These are phyloP conservation scores for Lasioglossum pauxillum DNA, from an alignment of 2,888 invertebrate genomes.

Conservation along the genomic window DNA sequence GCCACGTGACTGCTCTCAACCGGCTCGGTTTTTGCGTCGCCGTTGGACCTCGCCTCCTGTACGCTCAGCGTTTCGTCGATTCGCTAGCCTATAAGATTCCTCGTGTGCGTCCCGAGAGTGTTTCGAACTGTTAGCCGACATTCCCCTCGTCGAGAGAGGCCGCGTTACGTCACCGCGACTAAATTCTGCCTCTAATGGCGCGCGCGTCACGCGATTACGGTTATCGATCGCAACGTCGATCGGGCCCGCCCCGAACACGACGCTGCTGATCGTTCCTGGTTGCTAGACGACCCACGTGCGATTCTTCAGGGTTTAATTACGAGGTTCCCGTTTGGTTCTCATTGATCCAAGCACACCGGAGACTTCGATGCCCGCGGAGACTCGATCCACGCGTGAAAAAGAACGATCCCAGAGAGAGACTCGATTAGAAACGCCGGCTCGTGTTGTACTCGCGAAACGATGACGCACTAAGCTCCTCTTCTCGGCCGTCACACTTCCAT, in stretches of 20 bases:
- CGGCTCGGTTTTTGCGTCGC: conserved; percentile 42
- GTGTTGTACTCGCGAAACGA: neutral
- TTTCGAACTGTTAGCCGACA: neutral
- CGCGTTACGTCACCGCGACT: conserved; percentile 7
- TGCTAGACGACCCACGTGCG: conserved; percentile 1
- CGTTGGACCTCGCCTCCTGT: neutral
- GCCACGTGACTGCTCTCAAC: conserved; percentile 60
- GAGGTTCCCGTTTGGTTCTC: conserved; percentile 8
- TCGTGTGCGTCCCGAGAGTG: neutral
- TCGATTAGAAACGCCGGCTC: neutral
- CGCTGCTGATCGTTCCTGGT: conserved; percentile 5
- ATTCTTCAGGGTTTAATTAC: conserved; percentile 27
- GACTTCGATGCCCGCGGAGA: conserved; percentile 64
- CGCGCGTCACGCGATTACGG: conserved; percentile 7
- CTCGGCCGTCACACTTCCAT: neutral
- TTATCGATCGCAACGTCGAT: neutral
- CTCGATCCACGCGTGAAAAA: conserved; percentile 6
- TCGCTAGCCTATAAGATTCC: neutral
- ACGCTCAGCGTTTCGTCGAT: neutral
- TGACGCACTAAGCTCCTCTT: neutral
- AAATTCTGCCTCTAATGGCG: neutral
- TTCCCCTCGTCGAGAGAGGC: neutral
- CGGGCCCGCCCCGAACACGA: neutral
- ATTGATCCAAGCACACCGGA: conserved; percentile 49
- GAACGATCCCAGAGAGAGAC: neutral